A percentile compares a stretch with the other conserved stretches of the same genome.
Evolutionary conservation across 2,888 invertebrate species (phyloP).

Genomic region (Plemyria rubiginata): DNA sequence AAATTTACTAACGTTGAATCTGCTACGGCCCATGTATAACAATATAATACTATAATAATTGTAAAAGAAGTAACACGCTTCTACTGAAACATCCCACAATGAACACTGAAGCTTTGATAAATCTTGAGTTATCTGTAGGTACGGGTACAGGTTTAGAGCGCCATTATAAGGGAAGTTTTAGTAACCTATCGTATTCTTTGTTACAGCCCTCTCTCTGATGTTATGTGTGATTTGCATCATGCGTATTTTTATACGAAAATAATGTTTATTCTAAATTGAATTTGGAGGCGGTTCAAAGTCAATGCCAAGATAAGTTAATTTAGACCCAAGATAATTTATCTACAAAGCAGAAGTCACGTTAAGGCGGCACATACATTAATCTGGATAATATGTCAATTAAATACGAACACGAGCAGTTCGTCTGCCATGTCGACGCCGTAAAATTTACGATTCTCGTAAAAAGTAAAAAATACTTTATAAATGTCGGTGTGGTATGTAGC

Average conservation of each 20-base stretch:
- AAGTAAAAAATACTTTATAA: conserved; percentile 15
- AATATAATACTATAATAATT: too few species aligned
- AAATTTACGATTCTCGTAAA: conserved; percentile 36
- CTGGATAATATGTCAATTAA: conserved; percentile 33
- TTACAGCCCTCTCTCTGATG: not conserved
- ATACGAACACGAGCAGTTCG: conserved; percentile 34
- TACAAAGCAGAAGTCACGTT: conserved; percentile 23
- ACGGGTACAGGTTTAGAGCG: too few species aligned
- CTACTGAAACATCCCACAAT: too few species aligned
- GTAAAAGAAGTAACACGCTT: too few species aligned
- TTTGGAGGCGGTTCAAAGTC: conserved; percentile 35
- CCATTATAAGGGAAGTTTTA: too few species aligned
- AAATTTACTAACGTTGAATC: too few species aligned
- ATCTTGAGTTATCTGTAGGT: too few species aligned
- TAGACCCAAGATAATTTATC: conserved; percentile 30
- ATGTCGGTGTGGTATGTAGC: conserved; percentile 10
- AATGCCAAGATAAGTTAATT: conserved; percentile 30
- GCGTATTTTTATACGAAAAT: conserved; percentile 11
- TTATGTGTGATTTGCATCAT: conserved; percentile 11
- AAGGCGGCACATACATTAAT: conserved; percentile 28
- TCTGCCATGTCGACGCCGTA: conserved; percentile 40
- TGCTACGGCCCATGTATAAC: too few species aligned
- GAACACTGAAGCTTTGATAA: too few species aligned
- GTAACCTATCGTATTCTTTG: not conserved
- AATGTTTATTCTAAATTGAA: conserved; percentile 26